A percentile compares a stretch with the other conserved stretches of the same genome.
Evolutionary conservation across 1,140 invertebrate genomes (phyloP).

Genomic region (Hestina assimilis): DNA sequence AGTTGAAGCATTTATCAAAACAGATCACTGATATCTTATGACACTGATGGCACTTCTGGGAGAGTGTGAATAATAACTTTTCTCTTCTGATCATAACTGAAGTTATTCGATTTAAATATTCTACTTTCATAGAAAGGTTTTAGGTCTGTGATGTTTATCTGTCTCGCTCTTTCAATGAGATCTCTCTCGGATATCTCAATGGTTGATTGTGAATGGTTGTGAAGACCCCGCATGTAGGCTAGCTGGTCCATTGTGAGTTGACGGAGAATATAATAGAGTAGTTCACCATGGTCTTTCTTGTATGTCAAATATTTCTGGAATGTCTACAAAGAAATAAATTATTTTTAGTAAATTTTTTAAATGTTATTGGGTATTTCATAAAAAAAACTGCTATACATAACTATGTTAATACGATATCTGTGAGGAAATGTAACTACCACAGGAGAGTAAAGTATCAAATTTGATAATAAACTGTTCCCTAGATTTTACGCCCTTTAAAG

Average conservation of each 20-base stretch:
- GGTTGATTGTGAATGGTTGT: conserved; percentile 84
- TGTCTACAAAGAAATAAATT: conserved; percentile 79
- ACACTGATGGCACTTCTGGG: conserved; percentile 72
- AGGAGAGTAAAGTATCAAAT: no score
- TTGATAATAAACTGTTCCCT: no score
- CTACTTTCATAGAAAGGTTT: conserved; percentile 95
- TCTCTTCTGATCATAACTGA: conserved; percentile 89
- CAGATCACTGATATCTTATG: background rate
- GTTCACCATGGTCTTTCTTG: conserved; percentile 97
- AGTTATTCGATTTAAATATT: conserved; percentile 94
- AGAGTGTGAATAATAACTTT: conserved; percentile 93
- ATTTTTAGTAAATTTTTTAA: background rate
- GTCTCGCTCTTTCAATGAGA: conserved; percentile 93
- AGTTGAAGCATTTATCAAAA: no score
- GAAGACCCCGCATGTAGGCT: conserved; percentile 90
- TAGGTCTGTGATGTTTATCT: conserved; percentile 94
- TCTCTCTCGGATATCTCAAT: conserved; percentile 96
- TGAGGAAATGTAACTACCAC: background rate
- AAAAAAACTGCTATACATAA: background rate
- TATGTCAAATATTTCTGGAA: conserved; percentile 96
- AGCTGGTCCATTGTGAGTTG: conserved; percentile 96
- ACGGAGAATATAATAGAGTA: conserved; percentile 96
- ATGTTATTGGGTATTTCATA: background rate
- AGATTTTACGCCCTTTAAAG: no score
- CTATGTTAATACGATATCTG: background rate